A percentile compares a stretch with the other conserved stretches of the same genome.
Evolutionary conservation across 2,113 vertebrate species (phyloP).

Genomic region (Aplodontia rufa): DNA sequence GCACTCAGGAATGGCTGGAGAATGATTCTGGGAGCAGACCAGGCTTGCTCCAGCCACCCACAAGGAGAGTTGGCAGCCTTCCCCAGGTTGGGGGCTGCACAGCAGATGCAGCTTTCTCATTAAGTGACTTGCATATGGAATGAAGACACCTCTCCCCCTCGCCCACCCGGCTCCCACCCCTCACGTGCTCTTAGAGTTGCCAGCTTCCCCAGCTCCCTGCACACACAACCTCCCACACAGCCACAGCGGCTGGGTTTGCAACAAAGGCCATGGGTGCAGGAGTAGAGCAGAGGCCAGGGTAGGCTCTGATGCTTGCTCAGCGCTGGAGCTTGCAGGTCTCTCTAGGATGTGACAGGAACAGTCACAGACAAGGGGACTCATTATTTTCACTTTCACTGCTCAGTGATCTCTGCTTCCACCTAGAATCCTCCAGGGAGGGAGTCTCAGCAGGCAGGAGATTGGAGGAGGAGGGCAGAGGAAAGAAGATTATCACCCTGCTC

Average conservation of each 20-base stretch:
- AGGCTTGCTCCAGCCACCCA: conserved; percentile 30
- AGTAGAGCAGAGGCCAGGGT: neutral
- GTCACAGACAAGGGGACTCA: conserved; percentile 58
- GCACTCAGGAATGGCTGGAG: neutral
- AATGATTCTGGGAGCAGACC: neutral
- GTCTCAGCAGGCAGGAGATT: neutral
- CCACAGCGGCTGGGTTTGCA: neutral
- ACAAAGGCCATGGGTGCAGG: neutral
- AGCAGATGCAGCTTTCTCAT: conserved; percentile 74
- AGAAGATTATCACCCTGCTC: neutral
- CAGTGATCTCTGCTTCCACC: conserved; percentile 51
- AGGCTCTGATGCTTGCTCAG: neutral
- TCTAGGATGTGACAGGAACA: conserved; percentile 50
- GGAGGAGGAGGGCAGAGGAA: neutral
- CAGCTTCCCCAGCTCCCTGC: neutral
- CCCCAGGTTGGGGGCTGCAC: conserved; percentile 27
- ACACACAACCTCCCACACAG: neutral
- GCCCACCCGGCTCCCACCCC: neutral
- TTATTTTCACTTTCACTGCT: conserved; percentile 67
- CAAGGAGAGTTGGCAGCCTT: conserved; percentile 56
- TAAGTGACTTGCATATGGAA: conserved; percentile 74
- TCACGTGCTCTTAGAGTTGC: neutral
- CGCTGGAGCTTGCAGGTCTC: neutral
- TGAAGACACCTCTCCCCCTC: conserved; percentile 61
- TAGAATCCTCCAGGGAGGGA: neutral